These are phyloP conservation scores for Aphelenchoides fujianensis DNA, from an alignment of 1,140 invertebrate genomes.

Conservation along the genomic window DNA sequence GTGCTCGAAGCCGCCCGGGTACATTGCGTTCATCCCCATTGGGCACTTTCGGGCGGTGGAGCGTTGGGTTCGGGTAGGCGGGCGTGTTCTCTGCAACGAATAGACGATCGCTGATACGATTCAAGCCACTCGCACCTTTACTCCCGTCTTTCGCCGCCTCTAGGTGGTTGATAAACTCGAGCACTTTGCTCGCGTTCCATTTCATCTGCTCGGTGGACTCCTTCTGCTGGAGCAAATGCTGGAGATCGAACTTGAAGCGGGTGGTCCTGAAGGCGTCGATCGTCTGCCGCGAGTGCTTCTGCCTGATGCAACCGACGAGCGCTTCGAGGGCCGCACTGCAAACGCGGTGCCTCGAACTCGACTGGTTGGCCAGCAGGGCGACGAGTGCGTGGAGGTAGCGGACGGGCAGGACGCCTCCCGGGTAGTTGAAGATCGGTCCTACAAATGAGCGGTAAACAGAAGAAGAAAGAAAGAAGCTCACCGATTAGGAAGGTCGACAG, in stretches of 20 bases:
- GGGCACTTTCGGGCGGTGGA: neutral
- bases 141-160: too few relatives aligned
- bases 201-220: too few relatives aligned
- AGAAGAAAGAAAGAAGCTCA: neutral
- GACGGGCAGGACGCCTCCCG: too few relatives aligned
- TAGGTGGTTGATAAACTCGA: too few relatives aligned
- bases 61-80: neutral
- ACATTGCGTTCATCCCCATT: neutral
- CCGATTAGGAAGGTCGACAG: neutral
- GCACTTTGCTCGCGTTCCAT: too few relatives aligned
- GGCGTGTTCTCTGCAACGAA: neutral
- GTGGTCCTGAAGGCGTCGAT: neutral
- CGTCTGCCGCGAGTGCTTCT: neutral
- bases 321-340: too few relatives aligned
- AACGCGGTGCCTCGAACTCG: too few relatives aligned
- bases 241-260: neutral
- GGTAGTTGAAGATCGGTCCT: too few relatives aligned
- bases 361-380: too few relatives aligned
- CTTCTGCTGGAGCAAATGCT: neutral
- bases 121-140: neutral
- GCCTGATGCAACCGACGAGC: too few relatives aligned
- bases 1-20: neutral
- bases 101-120: neutral
- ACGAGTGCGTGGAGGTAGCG: too few relatives aligned
- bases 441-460: too few relatives aligned